Conservation (phyloP, 2,113 vertebrate species). For the Narcine bancroftii region DNA sequence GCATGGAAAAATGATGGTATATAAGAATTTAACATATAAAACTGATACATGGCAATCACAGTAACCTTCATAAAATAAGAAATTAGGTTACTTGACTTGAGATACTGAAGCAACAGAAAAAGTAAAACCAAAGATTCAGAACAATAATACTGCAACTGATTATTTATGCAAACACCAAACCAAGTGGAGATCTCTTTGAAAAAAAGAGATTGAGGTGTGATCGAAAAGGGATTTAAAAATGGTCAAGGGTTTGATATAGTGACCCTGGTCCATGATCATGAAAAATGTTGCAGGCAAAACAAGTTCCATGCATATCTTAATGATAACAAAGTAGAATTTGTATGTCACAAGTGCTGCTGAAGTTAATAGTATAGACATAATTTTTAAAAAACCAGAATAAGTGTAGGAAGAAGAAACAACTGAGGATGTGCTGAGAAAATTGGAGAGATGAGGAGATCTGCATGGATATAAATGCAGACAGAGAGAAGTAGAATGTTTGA, state of each 20-base stretch:
- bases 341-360: not conserved
- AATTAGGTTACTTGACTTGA: no score
- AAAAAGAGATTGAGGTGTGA: not conserved
- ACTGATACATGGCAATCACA: no score
- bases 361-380: not conserved
- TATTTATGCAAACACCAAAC: not conserved
- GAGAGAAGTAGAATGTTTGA: no score
- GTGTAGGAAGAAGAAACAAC: not conserved
- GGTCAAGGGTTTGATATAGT: not conserved
- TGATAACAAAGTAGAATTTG: not conserved
- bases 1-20: constrained; percentile 9
- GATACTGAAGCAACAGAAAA: not conserved
- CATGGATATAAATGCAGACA: not conserved
- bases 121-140: not conserved
- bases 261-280: not conserved
- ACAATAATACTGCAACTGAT: not conserved
- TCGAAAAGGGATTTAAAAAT: not conserved
- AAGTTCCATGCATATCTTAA: not conserved
- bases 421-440: not conserved
- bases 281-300: not conserved
- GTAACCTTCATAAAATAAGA: no score
- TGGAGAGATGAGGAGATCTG: not conserved
- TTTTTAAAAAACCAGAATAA: not conserved
- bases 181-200: not conserved
- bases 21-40: constrained; percentile 40